A percentile compares a stretch with the other conserved stretches of the same genome.
Evolutionary conservation across 2,888 invertebrate species (phyloP).

Genomic region (Drosophila melanocephala): DNA sequence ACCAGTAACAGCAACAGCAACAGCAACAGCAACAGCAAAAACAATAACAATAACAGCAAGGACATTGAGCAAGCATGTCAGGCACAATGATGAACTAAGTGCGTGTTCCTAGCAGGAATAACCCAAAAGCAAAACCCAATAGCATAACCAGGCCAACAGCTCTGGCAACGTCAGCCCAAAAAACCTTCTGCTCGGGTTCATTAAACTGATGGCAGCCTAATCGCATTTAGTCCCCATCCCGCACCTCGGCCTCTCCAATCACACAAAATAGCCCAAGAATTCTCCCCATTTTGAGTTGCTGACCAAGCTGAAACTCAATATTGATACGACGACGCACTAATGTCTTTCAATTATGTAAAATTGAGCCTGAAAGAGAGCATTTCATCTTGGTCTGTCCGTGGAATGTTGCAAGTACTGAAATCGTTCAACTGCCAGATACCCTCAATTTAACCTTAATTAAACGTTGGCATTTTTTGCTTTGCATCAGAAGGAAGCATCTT

Average conservation of each 20-base stretch:
- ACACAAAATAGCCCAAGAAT: conserved; percentile 3
- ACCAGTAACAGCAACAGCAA: conserved; percentile 7
- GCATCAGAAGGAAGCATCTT: not conserved
- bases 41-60: conserved; percentile 43
- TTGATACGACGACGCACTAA: conserved; percentile 53
- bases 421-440: not conserved
- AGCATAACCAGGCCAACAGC: not conserved
- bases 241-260: not conserved
- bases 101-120: conserved; percentile 28
- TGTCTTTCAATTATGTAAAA: conserved; percentile 61
- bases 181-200: conserved; percentile 64
- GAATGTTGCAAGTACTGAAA: no score
- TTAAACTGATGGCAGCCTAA: conserved; percentile 65
- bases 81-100: conserved; percentile 63
- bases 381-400: conserved; percentile 15
- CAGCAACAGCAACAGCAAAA: conserved; percentile 8
- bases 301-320: conserved; percentile 55
- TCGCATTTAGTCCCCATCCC: conserved; percentile 35
- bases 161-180: conserved; percentile 32
- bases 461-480: not conserved
- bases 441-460: not conserved
- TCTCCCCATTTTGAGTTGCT: conserved; percentile 29
- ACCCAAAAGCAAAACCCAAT: not conserved
- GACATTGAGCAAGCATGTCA: conserved; percentile 58
- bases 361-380: conserved; percentile 28